Percentiles rank a stretch among this genome's conserved stretches.
These are phyloP conservation scores for Centroberyx gerrardi DNA, from an alignment of 2,797 vertebrate genomes.

Conservation along the genomic window DNA sequence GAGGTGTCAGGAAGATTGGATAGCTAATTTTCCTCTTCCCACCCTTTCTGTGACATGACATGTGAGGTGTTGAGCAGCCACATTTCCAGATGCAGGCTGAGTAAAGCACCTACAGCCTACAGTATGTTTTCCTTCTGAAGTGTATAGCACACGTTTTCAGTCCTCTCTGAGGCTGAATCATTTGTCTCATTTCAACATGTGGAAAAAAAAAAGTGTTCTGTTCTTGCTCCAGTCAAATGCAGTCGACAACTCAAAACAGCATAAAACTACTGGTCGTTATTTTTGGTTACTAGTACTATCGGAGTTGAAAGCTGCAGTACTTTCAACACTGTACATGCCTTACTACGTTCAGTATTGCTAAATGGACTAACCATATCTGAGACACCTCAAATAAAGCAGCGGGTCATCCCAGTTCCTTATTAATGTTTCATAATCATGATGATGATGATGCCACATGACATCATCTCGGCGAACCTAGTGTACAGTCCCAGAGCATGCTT, in stretches of 20 bases:
- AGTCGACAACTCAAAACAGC: constrained; percentile 49
- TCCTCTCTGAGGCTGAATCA: constrained; percentile 50
- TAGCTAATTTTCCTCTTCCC: constrained; percentile 72
- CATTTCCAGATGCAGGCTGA: constrained; percentile 68
- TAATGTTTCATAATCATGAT: constrained; percentile 65
- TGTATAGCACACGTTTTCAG: constrained; percentile 75
- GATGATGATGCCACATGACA: constrained; percentile 41
- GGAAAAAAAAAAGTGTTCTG: constrained; percentile 20
- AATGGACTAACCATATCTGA: constrained; percentile 56
- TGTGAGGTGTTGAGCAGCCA: constrained; percentile 49
- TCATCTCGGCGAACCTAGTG: constrained; percentile 76
- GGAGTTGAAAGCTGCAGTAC: constrained; percentile 69
- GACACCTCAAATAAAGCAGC: constrained; percentile 56
- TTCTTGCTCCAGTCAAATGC: constrained; percentile 63
- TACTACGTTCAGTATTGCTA: constrained; percentile 70
- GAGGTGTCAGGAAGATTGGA: constrained; percentile 59
- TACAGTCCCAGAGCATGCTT: constrained; percentile 85
- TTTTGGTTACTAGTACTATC: constrained; percentile 68
- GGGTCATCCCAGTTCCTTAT: constrained; percentile 57
- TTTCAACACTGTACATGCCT: constrained; percentile 79
- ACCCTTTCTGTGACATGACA: constrained; percentile 57
- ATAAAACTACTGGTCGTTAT: constrained; percentile 55
- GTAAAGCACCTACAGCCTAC: constrained; percentile 59
- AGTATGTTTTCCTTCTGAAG: constrained; percentile 75
- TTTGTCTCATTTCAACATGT: constrained; percentile 65